These are phyloP conservation scores for Lysandra coridon DNA, from an alignment of 2,888 invertebrate genomes.

Conservation along the genomic window DNA sequence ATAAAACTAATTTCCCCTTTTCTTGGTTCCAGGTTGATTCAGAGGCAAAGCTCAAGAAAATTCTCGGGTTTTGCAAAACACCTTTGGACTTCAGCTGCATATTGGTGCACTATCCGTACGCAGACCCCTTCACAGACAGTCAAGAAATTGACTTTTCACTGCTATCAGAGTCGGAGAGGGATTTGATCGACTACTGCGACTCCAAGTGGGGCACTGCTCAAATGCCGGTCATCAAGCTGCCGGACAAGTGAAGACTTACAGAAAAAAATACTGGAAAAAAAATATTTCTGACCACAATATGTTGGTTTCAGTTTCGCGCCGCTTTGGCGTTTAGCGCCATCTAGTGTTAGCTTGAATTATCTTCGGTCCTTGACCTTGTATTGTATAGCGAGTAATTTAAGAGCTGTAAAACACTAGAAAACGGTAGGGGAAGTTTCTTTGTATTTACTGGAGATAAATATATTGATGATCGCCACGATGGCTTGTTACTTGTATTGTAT, in stretches of 20 bases:
- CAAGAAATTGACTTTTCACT: conserved; percentile 67
- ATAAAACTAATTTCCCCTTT: conserved; percentile 33
- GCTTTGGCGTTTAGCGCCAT: conserved; percentile 65
- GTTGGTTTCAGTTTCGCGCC: conserved; percentile 37
- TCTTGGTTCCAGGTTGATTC: conserved; percentile 78
- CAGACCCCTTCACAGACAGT: conserved; percentile 71
- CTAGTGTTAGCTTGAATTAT: conserved; percentile 47
- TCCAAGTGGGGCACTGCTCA: conserved; percentile 82
- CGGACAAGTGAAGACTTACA: conserved; percentile 77
- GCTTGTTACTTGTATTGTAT: conserved; percentile 24
- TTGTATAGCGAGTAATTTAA: conserved; percentile 6
- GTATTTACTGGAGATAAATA: conserved; percentile 29
- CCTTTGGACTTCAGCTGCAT: conserved; percentile 79
- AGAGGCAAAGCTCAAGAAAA: conserved; percentile 74
- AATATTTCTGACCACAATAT: conserved; percentile 32
- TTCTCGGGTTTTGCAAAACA: conserved; percentile 66
- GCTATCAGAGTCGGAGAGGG: conserved; percentile 82
- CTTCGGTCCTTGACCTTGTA: conserved; percentile 6
- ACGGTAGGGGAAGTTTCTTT: conserved; percentile 15
- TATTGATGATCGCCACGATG: conserved; percentile 22
- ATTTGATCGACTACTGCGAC: conserved; percentile 84
- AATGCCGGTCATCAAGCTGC: conserved; percentile 83
- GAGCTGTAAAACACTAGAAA: conserved; percentile 26
- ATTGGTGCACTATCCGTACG: conserved; percentile 75
- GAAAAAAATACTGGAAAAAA: conserved; percentile 39